phyloP scores from a whole-genome alignment of 2,113 vertebrate species.

The Indri indri region DNA sequence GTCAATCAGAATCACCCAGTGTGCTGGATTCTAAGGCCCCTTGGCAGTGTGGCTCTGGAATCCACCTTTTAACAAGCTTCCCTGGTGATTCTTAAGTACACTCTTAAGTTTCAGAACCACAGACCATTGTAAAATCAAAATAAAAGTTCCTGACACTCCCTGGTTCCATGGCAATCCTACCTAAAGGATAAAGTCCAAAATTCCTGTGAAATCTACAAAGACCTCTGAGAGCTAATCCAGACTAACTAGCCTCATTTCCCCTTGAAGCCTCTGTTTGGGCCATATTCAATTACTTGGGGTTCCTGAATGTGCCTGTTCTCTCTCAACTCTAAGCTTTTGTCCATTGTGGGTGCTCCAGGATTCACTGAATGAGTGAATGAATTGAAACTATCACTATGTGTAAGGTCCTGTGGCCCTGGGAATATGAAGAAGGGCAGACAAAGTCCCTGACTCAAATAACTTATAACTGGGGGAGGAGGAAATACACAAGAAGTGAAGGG shows the following conservation, averaged over 20 bases:
- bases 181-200: constrained; percentile 12
- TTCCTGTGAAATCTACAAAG: neutral
- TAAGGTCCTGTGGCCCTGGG: neutral
- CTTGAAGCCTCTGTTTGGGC: neutral
- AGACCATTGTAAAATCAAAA: constrained; percentile 40
- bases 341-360: neutral
- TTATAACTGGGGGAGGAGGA: neutral
- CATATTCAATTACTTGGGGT: neutral
- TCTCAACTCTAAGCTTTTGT: neutral
- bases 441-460: neutral
- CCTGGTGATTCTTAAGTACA: neutral
- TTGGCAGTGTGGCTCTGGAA: neutral
- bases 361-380: neutral
- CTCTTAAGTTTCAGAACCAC: neutral
- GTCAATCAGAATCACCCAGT: neutral
- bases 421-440: neutral
- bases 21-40: neutral
- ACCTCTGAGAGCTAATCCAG: neutral
- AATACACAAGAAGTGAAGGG: neutral
- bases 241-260: neutral
- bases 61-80: neutral
- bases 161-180: neutral
- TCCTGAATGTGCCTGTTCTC: neutral
- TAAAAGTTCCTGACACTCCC: neutral
- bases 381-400: neutral